phyloP scores from a whole-genome alignment of 2,113 vertebrate genomes.

The Phasianus colchicus region DNA sequence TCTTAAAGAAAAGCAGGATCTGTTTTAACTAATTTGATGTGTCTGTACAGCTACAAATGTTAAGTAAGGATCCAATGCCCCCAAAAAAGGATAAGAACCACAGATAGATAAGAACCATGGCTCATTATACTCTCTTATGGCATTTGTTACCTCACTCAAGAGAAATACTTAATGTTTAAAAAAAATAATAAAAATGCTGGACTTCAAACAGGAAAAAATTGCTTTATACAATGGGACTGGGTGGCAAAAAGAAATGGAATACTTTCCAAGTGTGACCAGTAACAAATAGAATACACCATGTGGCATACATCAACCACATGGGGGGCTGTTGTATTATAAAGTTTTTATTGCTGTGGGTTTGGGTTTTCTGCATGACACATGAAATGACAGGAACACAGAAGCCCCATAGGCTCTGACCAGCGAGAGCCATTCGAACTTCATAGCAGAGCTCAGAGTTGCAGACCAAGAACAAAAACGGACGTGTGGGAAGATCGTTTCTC shows the following conservation, averaged over 20 bases:
- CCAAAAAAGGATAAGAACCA: background rate
- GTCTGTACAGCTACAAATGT: background rate
- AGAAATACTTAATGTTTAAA: constrained; percentile 3
- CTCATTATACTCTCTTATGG: background rate
- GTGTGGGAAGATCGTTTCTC: background rate
- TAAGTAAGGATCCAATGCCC: background rate
- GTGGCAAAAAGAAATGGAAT: constrained; percentile 42
- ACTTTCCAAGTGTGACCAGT: constrained; percentile 51
- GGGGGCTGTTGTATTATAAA: constrained; percentile 35
- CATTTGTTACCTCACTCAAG: background rate
- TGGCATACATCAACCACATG: constrained; percentile 46
- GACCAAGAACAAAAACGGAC: background rate
- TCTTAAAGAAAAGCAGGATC: background rate
- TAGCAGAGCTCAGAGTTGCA: background rate
- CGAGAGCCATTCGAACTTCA: background rate
- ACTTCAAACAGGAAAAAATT: constrained; percentile 16
- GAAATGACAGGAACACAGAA: constrained; percentile 54
- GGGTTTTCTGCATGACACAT: constrained; percentile 26
- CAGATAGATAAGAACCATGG: background rate
- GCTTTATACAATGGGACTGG: constrained; percentile 12
- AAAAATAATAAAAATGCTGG: background rate
- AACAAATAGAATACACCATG: constrained; percentile 40
- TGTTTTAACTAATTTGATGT: background rate
- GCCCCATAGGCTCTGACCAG: constrained; percentile 41
- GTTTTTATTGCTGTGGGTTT: constrained; percentile 48